Base-by-base conservation (phyloP, 2,113 vertebrate species). In the Hiodon tergisus region DNA sequence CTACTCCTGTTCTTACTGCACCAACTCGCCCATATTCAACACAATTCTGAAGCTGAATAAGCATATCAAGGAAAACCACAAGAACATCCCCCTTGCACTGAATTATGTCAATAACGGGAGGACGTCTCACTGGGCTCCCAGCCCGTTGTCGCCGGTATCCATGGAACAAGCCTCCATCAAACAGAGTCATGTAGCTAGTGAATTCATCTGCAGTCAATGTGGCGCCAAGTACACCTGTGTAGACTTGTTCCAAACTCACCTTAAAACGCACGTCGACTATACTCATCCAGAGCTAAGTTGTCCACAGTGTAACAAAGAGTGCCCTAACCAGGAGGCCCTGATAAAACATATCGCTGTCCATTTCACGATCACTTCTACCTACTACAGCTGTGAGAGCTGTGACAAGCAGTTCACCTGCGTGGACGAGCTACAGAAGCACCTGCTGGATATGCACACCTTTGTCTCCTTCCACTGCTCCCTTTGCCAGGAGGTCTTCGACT, bases 351-450 rank as follows among this genome's bases (percentile, higher is more conserved):
- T 99, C 77, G 98, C 97, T 11, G 94, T 96, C 76, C 97, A 99
- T 84, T 99, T 98, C 82, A 98, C 95, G 83, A 96, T 97, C 86
- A 98, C 97, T 78, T 98, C 97, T 46, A 98, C 97, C 0, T 97
- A 99, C 83, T 99, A 98, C 81, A 96, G 97, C 83, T 99, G 97
- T 77, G 97, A 99, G 92, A 99, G 97, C 76, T 99, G 97, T 67
- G 97, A 99, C 85, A 98, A 98, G 87, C 97, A 98, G 89, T 99
- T 99, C 87, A 96, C 97, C 2, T 96, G 95, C 0, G 97, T 99
- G 85, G 97, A 99, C 69, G 97, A 99, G 86, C 89, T 99, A 71
- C 97, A 99, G 89, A 98, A 98, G 84, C 97, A 99, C 85, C 88
- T 99, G 16, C 86, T 99, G 3, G 97, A 99, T 88, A 98, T 98